Evolutionary conservation across 1,140 invertebrate species (phyloP), one percentile per base, ranked within the genome.

Genomic region (Leptopilina boulardi): DNA sequence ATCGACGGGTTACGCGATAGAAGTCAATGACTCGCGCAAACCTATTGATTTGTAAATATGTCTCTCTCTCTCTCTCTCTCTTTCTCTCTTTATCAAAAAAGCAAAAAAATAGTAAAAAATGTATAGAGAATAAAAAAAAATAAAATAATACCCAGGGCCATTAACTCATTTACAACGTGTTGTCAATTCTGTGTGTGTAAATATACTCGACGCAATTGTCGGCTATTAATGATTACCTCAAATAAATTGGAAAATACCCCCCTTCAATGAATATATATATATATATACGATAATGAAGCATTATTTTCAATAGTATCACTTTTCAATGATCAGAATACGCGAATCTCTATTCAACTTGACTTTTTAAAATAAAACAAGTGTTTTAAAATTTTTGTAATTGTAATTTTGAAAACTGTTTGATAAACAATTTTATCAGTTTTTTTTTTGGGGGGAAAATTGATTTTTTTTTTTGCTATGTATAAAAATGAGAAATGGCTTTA

Each of bases 1-100:
- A 59, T 59, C 54, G 54, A 59, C 54, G 54, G 21, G 54, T 59
- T 59, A 23, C 54, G 54, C 18, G 19, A 59, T 59, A 59, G 54
- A 59, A 59, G 54, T 59, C 54, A 19, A 59, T 59, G 54, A 59
- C 54, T 59, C 54, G 21, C 54, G 54, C 21, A 23, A 59, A 21
- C 8, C 21, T 59, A 21, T 59, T 23, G 54, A 23, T 59, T 59
- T 59, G 10, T 8, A 23, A 19, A 59, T 23, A 59, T 59, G 54
- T 19, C 54, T 51, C 5, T 51, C 1, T 51, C 44, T 10, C 41
- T 8, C 26, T 5, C 26, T 5, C 8, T 9, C 34, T 38, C 34
- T 38, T 9, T 38, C 34, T 38, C 34, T 38, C 44, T 47, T 5
- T n/a, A n/a, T 2, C n/a, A 11, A 47, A 15, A 47, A n/a, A 47